Conservation (phyloP, 2,888 invertebrate species). For the Metellina segmentata region DNA sequence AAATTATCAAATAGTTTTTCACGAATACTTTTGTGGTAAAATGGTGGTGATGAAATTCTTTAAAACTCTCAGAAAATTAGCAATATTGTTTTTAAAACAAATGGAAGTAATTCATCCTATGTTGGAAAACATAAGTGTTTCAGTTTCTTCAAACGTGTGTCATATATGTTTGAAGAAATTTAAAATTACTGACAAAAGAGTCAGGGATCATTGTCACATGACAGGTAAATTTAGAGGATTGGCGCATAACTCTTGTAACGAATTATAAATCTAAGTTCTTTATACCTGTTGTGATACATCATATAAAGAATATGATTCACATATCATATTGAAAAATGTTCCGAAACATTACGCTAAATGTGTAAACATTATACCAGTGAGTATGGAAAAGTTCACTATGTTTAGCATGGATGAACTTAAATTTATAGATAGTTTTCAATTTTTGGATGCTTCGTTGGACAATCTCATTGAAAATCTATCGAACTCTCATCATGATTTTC, state of each 20-base stretch:
- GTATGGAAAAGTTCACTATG: constrained; percentile 2
- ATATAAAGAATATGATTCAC: background rate
- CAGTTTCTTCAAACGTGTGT: background rate
- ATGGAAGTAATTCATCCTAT: constrained; percentile 2
- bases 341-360: background rate
- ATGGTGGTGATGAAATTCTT: constrained; percentile 1
- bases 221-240: background rate
- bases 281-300: constrained; percentile 27
- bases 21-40: constrained; percentile 17
- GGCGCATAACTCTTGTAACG: background rate
- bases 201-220: constrained; percentile 5
- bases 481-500: constrained; percentile 1
- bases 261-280: background rate
- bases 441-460: constrained; percentile 27
- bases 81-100: background rate
- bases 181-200: background rate
- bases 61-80: background rate
- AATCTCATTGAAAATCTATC: constrained; percentile 9
- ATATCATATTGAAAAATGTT: constrained; percentile 17
- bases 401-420: constrained; percentile 14
- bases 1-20: background rate
- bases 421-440: constrained; percentile 29
- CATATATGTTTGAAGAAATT: constrained; percentile 19
- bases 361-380: constrained; percentile 16
- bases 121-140: background rate